phyloP scores from a whole-genome alignment of 2,888 invertebrate species.

The Pediacus dermestoides region DNA sequence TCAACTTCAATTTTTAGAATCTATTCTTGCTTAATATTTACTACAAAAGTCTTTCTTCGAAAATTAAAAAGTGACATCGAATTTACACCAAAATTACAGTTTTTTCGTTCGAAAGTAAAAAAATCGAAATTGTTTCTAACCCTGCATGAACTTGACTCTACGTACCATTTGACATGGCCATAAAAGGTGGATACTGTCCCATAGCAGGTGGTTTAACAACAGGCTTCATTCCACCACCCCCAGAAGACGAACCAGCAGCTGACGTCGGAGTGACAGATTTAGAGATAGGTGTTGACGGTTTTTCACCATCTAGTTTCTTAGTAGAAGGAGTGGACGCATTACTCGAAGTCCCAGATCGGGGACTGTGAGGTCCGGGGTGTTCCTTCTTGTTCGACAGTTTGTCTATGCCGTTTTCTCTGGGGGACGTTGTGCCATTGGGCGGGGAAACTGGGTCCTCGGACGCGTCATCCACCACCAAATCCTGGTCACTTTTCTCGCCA shows the following conservation, averaged over 20 bases:
- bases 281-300: conserved; percentile 86
- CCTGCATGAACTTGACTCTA: too few relatives aligned
- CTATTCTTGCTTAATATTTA: too few relatives aligned
- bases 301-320: conserved; percentile 79
- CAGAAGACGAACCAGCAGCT: conserved; percentile 51
- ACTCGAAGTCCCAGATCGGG: conserved; percentile 81
- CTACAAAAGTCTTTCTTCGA: too few relatives aligned
- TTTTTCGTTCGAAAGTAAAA: too few relatives aligned
- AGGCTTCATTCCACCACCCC: conserved; percentile 56
- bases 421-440: conserved; percentile 84
- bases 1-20: too few relatives aligned
- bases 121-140: too few relatives aligned
- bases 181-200: conserved; percentile 62
- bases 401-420: conserved; percentile 81
- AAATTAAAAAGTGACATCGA: too few relatives aligned
- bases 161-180: conserved; percentile 53
- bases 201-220: conserved; percentile 54
- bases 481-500: conserved; percentile 85
- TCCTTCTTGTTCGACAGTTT: conserved; percentile 75
- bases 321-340: conserved; percentile 88
- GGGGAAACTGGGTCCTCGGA: conserved; percentile 87
- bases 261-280: conserved; percentile 86
- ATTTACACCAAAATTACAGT: too few relatives aligned
- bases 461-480: conserved; percentile 91
- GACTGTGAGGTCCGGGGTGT: conserved; percentile 67